Evolutionary conservation across 1,140 invertebrate genomes (phyloP).

Genomic region (Apis mellifera): Amel_HAv3.1 CM009942.2:4282501-4283000

Average conservation of each 20-base stretch:
- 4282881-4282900: not conserved
- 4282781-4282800: conserved; percentile 64
- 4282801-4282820: conserved; percentile 52
- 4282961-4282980: not conserved
- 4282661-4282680: conserved; percentile 79
- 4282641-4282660: conserved; percentile 77
- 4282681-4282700: conserved; percentile 81
- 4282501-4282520: conserved; percentile 3
- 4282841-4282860: not conserved
- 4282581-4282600: conserved; percentile 76
- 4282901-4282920: no score
- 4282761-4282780: conserved; percentile 65
- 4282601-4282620: conserved; percentile 75
- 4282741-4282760: conserved; percentile 73
- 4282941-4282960: no score
- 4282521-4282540: conserved; percentile 32
- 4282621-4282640: conserved; percentile 81
- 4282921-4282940: no score
- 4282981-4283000: no score
- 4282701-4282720: conserved; percentile 79
- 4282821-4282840: conserved; percentile 9
- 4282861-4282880: not conserved
- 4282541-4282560: conserved; percentile 75
- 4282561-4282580: conserved; percentile 77
- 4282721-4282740: conserved; percentile 77